These are phyloP conservation scores for Danio rerio DNA, from an alignment of 2,113 vertebrate species.

Conservation along the genomic window GRCz12tu NC_133176.1:10304501-10305000, in stretches of 20 bases:
- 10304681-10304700: not conserved
- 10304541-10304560: not conserved
- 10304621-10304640: slow-evolving; percentile 18
- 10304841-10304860: not conserved
- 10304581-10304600: slow-evolving; percentile 14
- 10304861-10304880: slow-evolving; percentile 18
- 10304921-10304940: not conserved
- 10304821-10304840: slow-evolving; percentile 1
- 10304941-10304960: not conserved
- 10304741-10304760: not conserved
- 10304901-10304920: not conserved
- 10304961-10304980: slow-evolving; percentile 5
- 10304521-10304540: not conserved
- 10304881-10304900: slow-evolving; percentile 10
- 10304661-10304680: not conserved
- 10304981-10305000: not conserved
- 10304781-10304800: slow-evolving; percentile 14
- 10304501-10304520: not conserved
- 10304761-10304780: slow-evolving; percentile 7
- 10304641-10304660: slow-evolving; percentile 12
- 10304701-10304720: not conserved
- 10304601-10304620: slow-evolving; percentile 7
- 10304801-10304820: not conserved
- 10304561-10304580: not conserved
- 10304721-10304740: slow-evolving; percentile 2